These are phyloP conservation scores for Barypeithes pellucidus DNA, from an alignment of 2,888 invertebrate genomes.

Conservation along the genomic window DNA sequence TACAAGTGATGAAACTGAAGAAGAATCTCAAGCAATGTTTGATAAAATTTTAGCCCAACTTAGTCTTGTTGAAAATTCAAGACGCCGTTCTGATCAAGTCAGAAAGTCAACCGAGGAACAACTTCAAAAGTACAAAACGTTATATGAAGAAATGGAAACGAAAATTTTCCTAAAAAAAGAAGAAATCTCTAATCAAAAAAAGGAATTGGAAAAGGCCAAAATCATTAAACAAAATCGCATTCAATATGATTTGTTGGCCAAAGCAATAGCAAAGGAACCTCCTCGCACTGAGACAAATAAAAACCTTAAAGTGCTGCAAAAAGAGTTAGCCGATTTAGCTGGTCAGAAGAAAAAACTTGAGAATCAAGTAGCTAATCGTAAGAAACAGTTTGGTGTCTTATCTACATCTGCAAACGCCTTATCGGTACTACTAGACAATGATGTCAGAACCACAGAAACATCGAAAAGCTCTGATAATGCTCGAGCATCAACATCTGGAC, in stretches of 20 bases:
- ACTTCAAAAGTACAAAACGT: slow-evolving; percentile 84
- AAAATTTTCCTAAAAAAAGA: slow-evolving; percentile 86
- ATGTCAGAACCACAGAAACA: slow-evolving; percentile 68
- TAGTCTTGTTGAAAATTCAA: slow-evolving; percentile 91
- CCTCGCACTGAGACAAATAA: slow-evolving; percentile 87
- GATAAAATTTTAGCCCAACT: slow-evolving; percentile 88
- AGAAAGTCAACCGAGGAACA: slow-evolving; percentile 90
- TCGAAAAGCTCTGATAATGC: slow-evolving; percentile 32
- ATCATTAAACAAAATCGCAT: slow-evolving; percentile 90
- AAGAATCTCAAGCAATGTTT: slow-evolving; percentile 72
- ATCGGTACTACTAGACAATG: slow-evolving; percentile 79
- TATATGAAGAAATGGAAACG: slow-evolving; percentile 84
- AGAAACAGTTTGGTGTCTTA: slow-evolving; percentile 92
- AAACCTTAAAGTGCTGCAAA: slow-evolving; percentile 79
- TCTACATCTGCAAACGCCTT: slow-evolving; percentile 91
- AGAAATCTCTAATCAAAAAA: slow-evolving; percentile 88
- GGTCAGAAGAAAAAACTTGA: slow-evolving; percentile 83
- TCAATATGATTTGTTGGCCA: slow-evolving; percentile 94
- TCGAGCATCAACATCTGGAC: slow-evolving; percentile 65
- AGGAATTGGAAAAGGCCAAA: slow-evolving; percentile 86
- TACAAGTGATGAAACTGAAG: slow-evolving; percentile 65
- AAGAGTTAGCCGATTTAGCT: slow-evolving; percentile 81
- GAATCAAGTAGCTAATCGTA: slow-evolving; percentile 84
- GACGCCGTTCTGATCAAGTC: slow-evolving; percentile 86
- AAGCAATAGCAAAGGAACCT: slow-evolving; percentile 92